A percentile compares a stretch with the other conserved stretches of the same genome.
phyloP scores from a whole-genome alignment of 2,888 invertebrate species.

The Hydriomena furcata region DNA sequence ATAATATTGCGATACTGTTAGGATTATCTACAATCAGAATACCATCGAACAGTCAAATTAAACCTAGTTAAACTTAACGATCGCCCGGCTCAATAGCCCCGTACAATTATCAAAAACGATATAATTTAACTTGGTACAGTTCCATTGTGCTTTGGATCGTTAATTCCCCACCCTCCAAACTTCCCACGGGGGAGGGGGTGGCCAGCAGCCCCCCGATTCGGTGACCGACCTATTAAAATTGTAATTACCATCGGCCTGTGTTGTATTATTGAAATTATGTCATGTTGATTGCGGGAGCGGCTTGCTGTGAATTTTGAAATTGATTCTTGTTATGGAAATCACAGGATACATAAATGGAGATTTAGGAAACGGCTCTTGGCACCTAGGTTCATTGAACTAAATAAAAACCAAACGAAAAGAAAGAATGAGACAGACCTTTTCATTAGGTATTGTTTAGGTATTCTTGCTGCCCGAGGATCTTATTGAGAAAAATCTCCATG shows the following conservation, averaged over 20 bases:
- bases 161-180: conserved; percentile 38
- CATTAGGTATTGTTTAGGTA: too few relatives aligned
- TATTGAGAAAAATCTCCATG: too few relatives aligned
- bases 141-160: conserved; percentile 57
- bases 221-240: conserved; percentile 78
- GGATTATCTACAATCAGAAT: conserved; percentile 7
- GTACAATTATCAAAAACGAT: conserved; percentile 61
- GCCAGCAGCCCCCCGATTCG: conserved; percentile 42
- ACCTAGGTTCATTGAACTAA: background rate
- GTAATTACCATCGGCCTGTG: conserved; percentile 72
- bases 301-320: conserved; percentile 14
- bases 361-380: background rate
- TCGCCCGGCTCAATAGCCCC: conserved; percentile 46
- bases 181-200: conserved; percentile 30
- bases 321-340: conserved; percentile 6
- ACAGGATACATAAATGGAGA: too few relatives aligned
- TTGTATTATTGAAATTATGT: conserved; percentile 67
- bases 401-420: too few relatives aligned
- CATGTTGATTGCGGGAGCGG: conserved; percentile 57
- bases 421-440: too few relatives aligned
- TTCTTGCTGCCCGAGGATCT: too few relatives aligned
- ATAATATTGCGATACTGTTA: background rate
- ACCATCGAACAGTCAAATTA: conserved; percentile 20
- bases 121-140: conserved; percentile 65
- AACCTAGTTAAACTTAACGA: conserved; percentile 35